These are phyloP conservation scores for Nymphalis polychloros DNA, from an alignment of 2,888 invertebrate species.

Conservation along the genomic window DNA sequence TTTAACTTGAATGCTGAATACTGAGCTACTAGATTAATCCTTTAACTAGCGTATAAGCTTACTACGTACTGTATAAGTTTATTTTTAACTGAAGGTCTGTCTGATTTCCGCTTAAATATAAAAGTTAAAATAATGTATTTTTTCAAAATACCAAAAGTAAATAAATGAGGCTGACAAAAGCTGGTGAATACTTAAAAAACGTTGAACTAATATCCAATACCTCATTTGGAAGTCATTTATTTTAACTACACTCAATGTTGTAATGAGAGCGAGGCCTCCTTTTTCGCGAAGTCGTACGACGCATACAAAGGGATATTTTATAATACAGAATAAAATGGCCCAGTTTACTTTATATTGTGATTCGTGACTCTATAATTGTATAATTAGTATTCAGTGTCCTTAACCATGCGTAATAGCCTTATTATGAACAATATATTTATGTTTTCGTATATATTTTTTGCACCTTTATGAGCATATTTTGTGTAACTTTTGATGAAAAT, in stretches of 20 bases:
- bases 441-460: background rate
- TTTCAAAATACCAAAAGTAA: background rate
- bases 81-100: background rate
- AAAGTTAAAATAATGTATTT: background rate
- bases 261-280: conserved; percentile 37
- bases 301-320: conserved; percentile 34
- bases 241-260: conserved; percentile 24
- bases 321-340: conserved; percentile 26
- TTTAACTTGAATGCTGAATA: no score
- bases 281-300: conserved; percentile 32
- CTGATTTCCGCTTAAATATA: background rate
- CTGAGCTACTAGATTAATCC: no score
- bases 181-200: background rate
- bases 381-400: conserved; percentile 1
- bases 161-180: conserved; percentile 7
- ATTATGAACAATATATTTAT: background rate
- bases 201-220: conserved; percentile 20
- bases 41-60: no score
- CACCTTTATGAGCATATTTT: background rate
- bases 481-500: background rate
- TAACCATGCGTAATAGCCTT: conserved; percentile 1
- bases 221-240: conserved; percentile 28
- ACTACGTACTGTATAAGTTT: no score
- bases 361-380: background rate
- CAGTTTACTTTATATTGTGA: conserved; percentile 18